Base-by-base conservation (phyloP, 1,140 invertebrate genomes). In the Musca vetustissima region DNA sequence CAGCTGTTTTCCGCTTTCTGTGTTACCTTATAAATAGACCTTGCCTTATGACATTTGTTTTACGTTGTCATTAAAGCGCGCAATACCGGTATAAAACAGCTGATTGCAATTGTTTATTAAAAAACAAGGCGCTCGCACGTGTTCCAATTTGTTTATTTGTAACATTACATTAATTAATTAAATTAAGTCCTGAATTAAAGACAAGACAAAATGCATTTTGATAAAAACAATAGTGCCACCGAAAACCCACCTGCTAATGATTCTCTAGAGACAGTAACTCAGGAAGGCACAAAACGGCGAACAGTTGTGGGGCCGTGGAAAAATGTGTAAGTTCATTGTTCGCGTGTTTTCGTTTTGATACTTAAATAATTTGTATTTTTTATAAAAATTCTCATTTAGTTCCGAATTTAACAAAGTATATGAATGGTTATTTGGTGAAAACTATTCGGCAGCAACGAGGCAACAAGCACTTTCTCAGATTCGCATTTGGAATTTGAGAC, bases 401-500 rank as follows among this genome's bases (percentile, higher is more conserved):
- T 57, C 69, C 2, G 81, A 83, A 70, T 83, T 82, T 9, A 66
- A 66, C 14, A 22, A 48, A 7, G 79, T 80, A 0, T 77, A 74
- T 47, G 52, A 77, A 1, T 75, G 64, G 48, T 19, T 83, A 17
- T 82, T 73, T 49, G 72, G 61, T 13, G 48, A 47, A 25, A 22
- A 53, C 1, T 64, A 73, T 1, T 70, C 71, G 7, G 4, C 64
- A 2, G 66, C 48, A 0, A 64, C 66, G 21, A 71, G 49, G 7
- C 67, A 68, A 0, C 69, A 67, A 22, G 81, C 76, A 0, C 61
- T 76, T 0, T 70, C 67, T 2, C 66, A 67, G 14, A 76, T 83
- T 36, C 74, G 73, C 7, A 66, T 79, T n/a, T 83, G 81, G 81
- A 74, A 61, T 17, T 19, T 79, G 22, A 73, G 81, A 1, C 73